phyloP scores from a whole-genome alignment of 2,797 vertebrate genomes.

The Melanotaenia parkinsoni region DNA sequence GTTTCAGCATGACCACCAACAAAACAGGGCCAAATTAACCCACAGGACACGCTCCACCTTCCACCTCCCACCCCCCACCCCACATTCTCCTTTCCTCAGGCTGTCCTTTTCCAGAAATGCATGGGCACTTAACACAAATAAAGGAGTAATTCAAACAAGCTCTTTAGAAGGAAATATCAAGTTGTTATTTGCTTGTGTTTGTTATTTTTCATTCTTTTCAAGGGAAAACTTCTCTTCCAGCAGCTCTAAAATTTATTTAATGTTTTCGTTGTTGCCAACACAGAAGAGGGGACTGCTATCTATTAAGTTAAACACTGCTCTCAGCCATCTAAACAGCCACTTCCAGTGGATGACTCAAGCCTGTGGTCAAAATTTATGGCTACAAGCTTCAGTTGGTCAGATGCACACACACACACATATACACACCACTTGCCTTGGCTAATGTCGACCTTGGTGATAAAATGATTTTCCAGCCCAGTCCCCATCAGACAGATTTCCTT shows the following conservation, averaged over 20 bases:
- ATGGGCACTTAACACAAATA: conserved; percentile 65
- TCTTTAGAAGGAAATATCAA: conserved; percentile 48
- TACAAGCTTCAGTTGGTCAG: conserved; percentile 24
- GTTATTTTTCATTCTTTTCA: conserved; percentile 53
- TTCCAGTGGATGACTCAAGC: conserved; percentile 51
- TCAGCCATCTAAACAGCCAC: conserved; percentile 42
- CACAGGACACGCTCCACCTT: conserved; percentile 67
- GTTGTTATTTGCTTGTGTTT: conserved; percentile 53
- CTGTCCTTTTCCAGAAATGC: conserved; percentile 68
- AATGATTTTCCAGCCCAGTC: conserved; percentile 43
- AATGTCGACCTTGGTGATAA: conserved; percentile 39
- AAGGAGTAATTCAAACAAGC: conserved; percentile 65
- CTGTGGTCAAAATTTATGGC: conserved; percentile 49
- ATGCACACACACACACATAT: background rate
- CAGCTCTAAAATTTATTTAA: conserved; percentile 46
- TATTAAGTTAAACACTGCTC: conserved; percentile 58
- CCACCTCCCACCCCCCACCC: conserved; percentile 8
- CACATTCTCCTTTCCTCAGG: conserved; percentile 46
- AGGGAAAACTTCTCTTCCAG: conserved; percentile 47
- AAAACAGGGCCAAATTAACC: conserved; percentile 75
- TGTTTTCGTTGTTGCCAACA: conserved; percentile 57
- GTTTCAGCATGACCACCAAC: conserved; percentile 64
- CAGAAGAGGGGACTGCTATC: conserved; percentile 52
- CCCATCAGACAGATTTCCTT: conserved; percentile 24
- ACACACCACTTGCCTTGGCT: conserved; percentile 22